Evolutionary conservation across 2,113 vertebrate genomes (phyloP), one percentile per base, ranked within the genome.

Genomic region (Melanocharis versteri): DNA sequence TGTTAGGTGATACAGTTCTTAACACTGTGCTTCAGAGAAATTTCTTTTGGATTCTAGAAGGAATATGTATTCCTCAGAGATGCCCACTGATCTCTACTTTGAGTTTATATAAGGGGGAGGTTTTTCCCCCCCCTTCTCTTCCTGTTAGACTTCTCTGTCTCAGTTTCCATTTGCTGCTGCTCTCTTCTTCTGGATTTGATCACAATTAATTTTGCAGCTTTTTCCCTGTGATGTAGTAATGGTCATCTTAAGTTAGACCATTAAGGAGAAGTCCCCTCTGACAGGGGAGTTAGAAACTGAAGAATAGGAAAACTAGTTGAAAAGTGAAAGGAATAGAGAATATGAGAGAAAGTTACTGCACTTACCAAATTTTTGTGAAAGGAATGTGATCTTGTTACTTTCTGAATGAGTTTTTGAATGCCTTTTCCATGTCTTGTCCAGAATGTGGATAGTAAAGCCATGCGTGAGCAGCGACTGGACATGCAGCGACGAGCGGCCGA

Each of bases 391-490:
- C 22, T 48, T 53, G 27, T 37, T 72, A 0, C 1, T 47, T 69
- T 37, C 40, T 12, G 58, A 27, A 1, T 11, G 40, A 62, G 13
- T 51, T 61, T 27, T 42, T 42, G 40, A 62, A 26, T 83, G 92
- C 33, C 65, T 71, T 54, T 93, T 93, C 71, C 27, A 6, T 78
- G 35, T 73, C 50, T 80, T 77, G 66, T 64, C 12, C 94, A 99
- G 99, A 99, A 98, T 14, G 97, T 98, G 53, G 99, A 99, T n/a
- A 98, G 98, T 37, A 99, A 99, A 97, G 94, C 98, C 92, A 95
- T 99, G 95, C 98, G 99, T 95, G 99, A 99, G 39, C 98, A 98
- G 64, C 98, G 98, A 1, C 83, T 99, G 72, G 99, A 99, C 71
- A 98, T 98, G 82, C 99, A 99, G 89, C 98, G 99, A 20, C 98